These are phyloP conservation scores for Drosophila cyrtoloma DNA, from an alignment of 2,888 invertebrate species.

Conservation along the genomic window DNA sequence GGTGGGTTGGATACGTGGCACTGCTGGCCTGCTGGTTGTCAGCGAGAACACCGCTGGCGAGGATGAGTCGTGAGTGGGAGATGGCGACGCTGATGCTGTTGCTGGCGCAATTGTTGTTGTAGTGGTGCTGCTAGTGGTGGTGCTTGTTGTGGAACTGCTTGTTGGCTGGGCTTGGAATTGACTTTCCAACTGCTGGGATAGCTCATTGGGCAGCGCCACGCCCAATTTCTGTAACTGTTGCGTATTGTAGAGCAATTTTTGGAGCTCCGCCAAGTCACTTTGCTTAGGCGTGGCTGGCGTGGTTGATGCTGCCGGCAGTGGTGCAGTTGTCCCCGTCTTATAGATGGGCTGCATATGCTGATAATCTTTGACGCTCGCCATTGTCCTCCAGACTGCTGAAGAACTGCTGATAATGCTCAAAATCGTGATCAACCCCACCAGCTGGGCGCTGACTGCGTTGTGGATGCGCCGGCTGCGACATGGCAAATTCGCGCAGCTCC, in stretches of 20 bases:
- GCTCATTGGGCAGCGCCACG: constrained; percentile 74
- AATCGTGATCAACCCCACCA: constrained; percentile 42
- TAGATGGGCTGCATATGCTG: constrained; percentile 79
- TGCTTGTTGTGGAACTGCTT: constrained; percentile 19
- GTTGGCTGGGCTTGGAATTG: constrained; percentile 56
- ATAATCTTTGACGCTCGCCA: constrained; percentile 70
- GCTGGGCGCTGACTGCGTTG: constrained; percentile 1
- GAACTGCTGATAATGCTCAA: constrained; percentile 70
- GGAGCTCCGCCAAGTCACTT: constrained; percentile 86
- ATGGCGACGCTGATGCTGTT: constrained; percentile 27
- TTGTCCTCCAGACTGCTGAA: constrained; percentile 69
- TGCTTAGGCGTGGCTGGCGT: constrained; percentile 60
- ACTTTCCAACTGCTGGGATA: constrained; percentile 76
- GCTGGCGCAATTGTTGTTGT: constrained; percentile 30
- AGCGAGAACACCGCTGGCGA: constrained; percentile 81
- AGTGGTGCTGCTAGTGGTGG: constrained; percentile 21
- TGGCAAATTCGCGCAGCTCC: constrained; percentile 74
- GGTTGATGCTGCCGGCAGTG: constrained; percentile 17
- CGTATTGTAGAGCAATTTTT: constrained; percentile 86
- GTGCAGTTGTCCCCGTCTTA: constrained; percentile 65
- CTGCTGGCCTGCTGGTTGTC: constrained; percentile 75
- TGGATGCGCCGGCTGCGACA: constrained; percentile 66
- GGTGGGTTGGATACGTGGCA: constrained; percentile 63
- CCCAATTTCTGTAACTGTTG: constrained; percentile 82
- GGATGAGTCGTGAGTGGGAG: constrained; percentile 57